These are phyloP conservation scores for Muntiacus reevesi DNA, from an alignment of 2,113 vertebrate genomes.

Conservation along the genomic window DNA sequence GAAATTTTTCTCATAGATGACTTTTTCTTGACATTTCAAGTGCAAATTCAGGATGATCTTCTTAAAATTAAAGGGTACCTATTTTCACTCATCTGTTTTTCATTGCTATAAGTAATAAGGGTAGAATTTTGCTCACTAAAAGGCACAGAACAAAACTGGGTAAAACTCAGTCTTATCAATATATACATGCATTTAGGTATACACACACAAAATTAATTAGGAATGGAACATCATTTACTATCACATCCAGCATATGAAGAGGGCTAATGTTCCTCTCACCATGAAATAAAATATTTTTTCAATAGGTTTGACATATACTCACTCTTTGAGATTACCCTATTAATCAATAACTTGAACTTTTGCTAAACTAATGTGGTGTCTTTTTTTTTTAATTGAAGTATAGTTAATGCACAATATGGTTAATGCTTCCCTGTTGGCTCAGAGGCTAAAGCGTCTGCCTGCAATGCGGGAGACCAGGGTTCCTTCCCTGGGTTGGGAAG, in stretches of 20 bases:
- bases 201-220: not conserved
- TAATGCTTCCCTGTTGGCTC: no score
- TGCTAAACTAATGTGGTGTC: not conserved
- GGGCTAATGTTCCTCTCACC: not conserved
- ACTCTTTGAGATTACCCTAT: not conserved
- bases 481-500: no score
- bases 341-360: not conserved
- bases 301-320: not conserved
- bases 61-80: not conserved
- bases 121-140: not conserved
- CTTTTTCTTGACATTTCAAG: not conserved
- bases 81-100: not conserved
- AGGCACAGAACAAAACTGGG: not conserved
- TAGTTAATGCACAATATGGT: not conserved
- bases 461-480: no score
- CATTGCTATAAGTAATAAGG: not conserved
- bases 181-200: not conserved
- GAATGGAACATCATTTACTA: not conserved
- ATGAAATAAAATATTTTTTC: not conserved
- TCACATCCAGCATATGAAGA: not conserved
- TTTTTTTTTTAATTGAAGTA: not conserved
- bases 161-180: not conserved
- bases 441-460: no score
- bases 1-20: not conserved
- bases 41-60: not conserved